phyloP scores from a whole-genome alignment of 2,888 invertebrate genomes.

The Nymphalis polychloros region DNA sequence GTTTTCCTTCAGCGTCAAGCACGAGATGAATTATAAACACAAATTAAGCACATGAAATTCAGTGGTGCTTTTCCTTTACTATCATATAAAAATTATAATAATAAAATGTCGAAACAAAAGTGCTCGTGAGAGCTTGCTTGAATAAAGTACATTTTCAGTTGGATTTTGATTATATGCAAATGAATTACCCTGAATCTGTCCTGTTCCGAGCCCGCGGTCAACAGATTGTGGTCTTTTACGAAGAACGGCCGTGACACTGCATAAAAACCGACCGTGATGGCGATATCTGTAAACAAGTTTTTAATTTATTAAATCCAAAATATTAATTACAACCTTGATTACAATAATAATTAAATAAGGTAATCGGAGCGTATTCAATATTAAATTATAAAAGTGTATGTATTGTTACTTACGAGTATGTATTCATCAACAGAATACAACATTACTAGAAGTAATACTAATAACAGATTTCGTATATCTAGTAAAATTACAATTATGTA shows the following conservation, averaged over 20 bases:
- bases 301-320: neutral
- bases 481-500: too few relatives aligned
- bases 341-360: neutral
- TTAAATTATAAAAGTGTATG: neutral
- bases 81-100: too few relatives aligned
- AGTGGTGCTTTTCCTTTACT: too few relatives aligned
- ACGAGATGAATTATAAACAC: too few relatives aligned
- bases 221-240: constrained; percentile 85
- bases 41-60: too few relatives aligned
- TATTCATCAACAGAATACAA: neutral
- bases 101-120: too few relatives aligned
- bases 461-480: too few relatives aligned
- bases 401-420: neutral
- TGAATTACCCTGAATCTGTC: constrained; percentile 87
- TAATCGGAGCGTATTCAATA: neutral
- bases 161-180: neutral
- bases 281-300: constrained; percentile 85
- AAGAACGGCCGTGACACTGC: constrained; percentile 98
- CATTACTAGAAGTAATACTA: neutral
- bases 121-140: too few relatives aligned
- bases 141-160: too few relatives aligned
- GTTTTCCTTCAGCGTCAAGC: too few relatives aligned
- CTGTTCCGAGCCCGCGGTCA: constrained; percentile 85
- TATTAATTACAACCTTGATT: too few relatives aligned
- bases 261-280: constrained; percentile 97